Percentiles rank a stretch among this genome's conserved stretches.
These are phyloP conservation scores for Latheticus oryzae DNA, from an alignment of 2,888 invertebrate genomes.

Conservation along the genomic window DNA sequence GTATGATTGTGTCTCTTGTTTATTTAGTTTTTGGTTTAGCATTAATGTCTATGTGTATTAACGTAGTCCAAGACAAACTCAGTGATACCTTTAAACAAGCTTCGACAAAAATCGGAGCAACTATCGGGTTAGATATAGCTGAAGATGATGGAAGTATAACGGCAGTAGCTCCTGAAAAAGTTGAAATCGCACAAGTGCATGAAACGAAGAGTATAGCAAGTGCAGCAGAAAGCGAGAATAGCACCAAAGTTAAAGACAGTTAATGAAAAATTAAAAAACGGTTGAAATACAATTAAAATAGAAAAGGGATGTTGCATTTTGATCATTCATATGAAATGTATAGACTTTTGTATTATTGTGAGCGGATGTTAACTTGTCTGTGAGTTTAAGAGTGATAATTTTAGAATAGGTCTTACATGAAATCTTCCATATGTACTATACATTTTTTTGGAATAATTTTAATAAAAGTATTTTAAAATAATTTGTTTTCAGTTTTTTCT, in stretches of 20 bases:
- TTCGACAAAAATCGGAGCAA: constrained; percentile 86
- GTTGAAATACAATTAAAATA: too few relatives aligned
- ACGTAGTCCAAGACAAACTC: constrained; percentile 88
- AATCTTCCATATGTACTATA: constrained; percentile 8
- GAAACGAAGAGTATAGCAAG: constrained; percentile 30
- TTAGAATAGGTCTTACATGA: constrained; percentile 1
- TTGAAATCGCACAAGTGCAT: constrained; percentile 58
- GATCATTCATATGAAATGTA: background rate
- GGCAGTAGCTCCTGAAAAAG: constrained; percentile 55
- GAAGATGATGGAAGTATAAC: constrained; percentile 72
- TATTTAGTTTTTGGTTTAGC: constrained; percentile 95
- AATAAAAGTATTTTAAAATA: too few relatives aligned
- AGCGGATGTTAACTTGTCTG: constrained; percentile 2
- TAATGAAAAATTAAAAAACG: constrained; percentile 1
- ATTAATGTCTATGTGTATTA: constrained; percentile 96
- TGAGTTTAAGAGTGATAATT: constrained; percentile 12
- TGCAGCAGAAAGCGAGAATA: constrained; percentile 6
- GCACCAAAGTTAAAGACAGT: constrained; percentile 19
- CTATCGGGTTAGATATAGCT: constrained; percentile 81
- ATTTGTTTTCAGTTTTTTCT: too few relatives aligned
- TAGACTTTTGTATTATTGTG: background rate
- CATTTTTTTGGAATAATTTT: too few relatives aligned
- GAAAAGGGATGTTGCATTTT: background rate
- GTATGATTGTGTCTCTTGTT: constrained; percentile 91
- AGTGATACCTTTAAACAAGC: constrained; percentile 87